Percentiles rank a stretch among this genome's conserved stretches.
phyloP scores from a whole-genome alignment of 2,113 vertebrate genomes.

The Scopus umbretta region DNA sequence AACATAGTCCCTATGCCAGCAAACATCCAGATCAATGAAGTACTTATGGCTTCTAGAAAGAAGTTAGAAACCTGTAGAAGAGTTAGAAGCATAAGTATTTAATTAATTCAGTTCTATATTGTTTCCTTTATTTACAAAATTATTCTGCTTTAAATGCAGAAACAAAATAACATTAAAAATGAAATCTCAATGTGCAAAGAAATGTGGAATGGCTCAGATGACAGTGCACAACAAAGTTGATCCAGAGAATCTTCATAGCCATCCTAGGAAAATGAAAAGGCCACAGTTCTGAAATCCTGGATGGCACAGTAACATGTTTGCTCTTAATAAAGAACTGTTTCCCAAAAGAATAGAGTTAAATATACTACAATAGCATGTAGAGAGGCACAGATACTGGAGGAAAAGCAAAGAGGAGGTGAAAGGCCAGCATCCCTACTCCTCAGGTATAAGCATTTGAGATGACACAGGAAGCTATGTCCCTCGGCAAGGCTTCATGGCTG shows the following conservation, averaged over 20 bases:
- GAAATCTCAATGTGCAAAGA: not conserved
- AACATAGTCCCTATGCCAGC: not conserved
- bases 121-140: not conserved
- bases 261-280: not conserved
- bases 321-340: not conserved
- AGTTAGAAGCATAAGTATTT: not conserved
- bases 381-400: not conserved
- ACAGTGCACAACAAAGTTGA: not conserved
- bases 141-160: not conserved
- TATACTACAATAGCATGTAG: not conserved
- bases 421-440: not conserved
- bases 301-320: not conserved
- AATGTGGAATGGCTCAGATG: not conserved
- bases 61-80: not conserved
- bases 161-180: not conserved
- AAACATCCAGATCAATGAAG: not conserved
- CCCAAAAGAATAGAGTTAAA: not conserved
- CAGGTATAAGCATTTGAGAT: not conserved
- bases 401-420: not conserved
- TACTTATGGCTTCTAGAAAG: not conserved
- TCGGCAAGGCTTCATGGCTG: not conserved
- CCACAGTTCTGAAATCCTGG: not conserved
- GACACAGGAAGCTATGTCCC: accelerated
- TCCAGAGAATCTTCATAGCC: not conserved
- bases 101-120: not conserved